These are phyloP conservation scores for Agriopis aurantiaria DNA, from an alignment of 2,888 invertebrate species.

Conservation along the genomic window DNA sequence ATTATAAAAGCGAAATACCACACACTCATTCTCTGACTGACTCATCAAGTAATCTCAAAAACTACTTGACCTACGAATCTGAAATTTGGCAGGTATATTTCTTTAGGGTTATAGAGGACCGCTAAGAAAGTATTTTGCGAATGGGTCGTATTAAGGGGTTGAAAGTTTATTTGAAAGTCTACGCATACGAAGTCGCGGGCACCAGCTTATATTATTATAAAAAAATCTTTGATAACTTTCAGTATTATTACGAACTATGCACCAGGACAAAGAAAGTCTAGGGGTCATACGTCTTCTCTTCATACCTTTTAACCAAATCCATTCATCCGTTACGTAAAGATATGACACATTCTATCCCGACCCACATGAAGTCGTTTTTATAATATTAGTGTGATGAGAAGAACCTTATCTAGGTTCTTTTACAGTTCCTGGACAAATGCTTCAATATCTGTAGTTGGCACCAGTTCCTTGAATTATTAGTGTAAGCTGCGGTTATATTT, in stretches of 20 bases:
- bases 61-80: too few relatives aligned
- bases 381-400: not conserved
- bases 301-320: not conserved
- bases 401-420: not conserved
- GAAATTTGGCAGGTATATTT: too few relatives aligned
- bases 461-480: slow-evolving; percentile 62
- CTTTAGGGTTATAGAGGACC: too few relatives aligned
- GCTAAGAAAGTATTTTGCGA: too few relatives aligned
- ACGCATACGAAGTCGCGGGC: too few relatives aligned
- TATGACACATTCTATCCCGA: not conserved
- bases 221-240: not conserved
- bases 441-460: slow-evolving; percentile 55
- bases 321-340: slow-evolving; percentile 2
- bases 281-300: not conserved
- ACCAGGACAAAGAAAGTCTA: not conserved
- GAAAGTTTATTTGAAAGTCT: too few relatives aligned
- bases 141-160: too few relatives aligned
- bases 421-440: slow-evolving; percentile 45
- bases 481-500: slow-evolving; percentile 58
- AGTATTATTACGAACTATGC: not conserved
- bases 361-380: not conserved
- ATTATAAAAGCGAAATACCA: too few relatives aligned
- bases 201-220: too few relatives aligned
- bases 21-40: too few relatives aligned
- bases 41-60: too few relatives aligned